These are phyloP conservation scores for Geothlypis trichas DNA, from an alignment of 2,113 vertebrate species.

Conservation along the genomic window DNA sequence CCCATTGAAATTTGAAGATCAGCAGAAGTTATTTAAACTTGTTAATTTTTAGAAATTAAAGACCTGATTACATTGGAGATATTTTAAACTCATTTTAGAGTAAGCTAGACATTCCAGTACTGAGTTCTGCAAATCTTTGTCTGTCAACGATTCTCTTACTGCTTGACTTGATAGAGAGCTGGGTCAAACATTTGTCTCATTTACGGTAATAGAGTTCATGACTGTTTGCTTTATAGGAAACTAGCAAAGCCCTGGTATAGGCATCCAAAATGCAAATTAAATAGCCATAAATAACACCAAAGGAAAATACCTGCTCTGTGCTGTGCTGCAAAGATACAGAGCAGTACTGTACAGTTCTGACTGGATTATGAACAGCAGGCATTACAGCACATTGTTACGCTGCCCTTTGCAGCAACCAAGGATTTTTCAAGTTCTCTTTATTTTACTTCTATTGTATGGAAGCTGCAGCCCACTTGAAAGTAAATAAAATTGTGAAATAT, in stretches of 20 bases:
- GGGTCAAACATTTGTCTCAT: not conserved
- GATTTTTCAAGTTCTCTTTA: slow-evolving; percentile 8
- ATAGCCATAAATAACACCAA: not conserved
- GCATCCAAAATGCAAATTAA: not conserved
- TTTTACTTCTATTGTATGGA: not conserved
- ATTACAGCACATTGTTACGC: not conserved
- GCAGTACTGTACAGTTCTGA: not conserved
- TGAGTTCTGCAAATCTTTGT: not conserved
- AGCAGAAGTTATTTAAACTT: not conserved
- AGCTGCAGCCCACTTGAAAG: not conserved
- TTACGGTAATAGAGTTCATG: not conserved
- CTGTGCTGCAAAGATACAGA: not conserved
- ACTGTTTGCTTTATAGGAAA: not conserved
- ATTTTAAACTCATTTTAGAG: not conserved
- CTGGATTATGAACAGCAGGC: not conserved
- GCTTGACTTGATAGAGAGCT: not conserved
- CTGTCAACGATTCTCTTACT: not conserved
- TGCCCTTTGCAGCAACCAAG: not conserved
- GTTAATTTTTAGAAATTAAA: not conserved
- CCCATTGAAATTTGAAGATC: not conserved
- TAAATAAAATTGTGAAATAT: not conserved
- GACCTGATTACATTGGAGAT: not conserved
- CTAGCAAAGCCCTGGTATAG: not conserved
- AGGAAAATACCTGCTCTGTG: not conserved
- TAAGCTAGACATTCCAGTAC: not conserved